Percentiles rank a stretch among this genome's conserved stretches.
Conservation (phyloP, 2,888 invertebrate species). For the Trimorus sp. region DNA sequence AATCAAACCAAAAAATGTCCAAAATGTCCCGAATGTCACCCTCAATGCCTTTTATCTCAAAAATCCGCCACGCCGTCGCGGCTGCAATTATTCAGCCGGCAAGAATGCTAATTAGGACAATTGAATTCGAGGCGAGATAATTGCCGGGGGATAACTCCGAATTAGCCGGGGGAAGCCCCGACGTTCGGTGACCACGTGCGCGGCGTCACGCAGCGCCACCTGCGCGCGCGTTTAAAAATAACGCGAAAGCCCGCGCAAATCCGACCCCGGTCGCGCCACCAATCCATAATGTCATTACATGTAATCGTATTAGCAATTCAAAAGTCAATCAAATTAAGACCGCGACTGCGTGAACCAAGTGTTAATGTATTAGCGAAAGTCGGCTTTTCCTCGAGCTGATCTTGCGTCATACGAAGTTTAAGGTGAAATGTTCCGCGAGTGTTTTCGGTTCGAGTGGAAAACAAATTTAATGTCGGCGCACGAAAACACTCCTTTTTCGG, state of each 20-base stretch:
- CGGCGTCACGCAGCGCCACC: slow-evolving; percentile 12
- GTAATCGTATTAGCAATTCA: slow-evolving; percentile 53
- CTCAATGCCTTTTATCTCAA: too few relatives aligned
- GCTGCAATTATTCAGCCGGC: slow-evolving; percentile 22
- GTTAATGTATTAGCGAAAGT: too few relatives aligned
- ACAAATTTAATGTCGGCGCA: too few relatives aligned
- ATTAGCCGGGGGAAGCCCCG: slow-evolving; percentile 13
- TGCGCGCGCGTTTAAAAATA: slow-evolving; percentile 29
- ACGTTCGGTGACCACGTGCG: background rate
- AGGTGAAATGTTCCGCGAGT: too few relatives aligned
- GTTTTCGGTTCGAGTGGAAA: too few relatives aligned
- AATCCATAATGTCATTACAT: slow-evolving; percentile 41
- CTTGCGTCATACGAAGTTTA: background rate
- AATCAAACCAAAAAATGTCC: too few relatives aligned
- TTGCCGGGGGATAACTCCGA: slow-evolving; percentile 37
- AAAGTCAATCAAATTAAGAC: slow-evolving; percentile 55
- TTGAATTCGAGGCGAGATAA: slow-evolving; percentile 45
- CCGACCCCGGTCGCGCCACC: background rate
- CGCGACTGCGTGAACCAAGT: background rate
- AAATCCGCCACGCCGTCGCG: too few relatives aligned
- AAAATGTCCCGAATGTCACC: too few relatives aligned
- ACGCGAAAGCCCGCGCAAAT: slow-evolving; percentile 16
- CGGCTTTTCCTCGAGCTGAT: background rate
- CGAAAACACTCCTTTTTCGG: too few relatives aligned
- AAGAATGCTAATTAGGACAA: slow-evolving; percentile 50